Evolutionary conservation across 2,888 invertebrate genomes (phyloP).

Genomic region (Limnephilus marmoratus): DNA sequence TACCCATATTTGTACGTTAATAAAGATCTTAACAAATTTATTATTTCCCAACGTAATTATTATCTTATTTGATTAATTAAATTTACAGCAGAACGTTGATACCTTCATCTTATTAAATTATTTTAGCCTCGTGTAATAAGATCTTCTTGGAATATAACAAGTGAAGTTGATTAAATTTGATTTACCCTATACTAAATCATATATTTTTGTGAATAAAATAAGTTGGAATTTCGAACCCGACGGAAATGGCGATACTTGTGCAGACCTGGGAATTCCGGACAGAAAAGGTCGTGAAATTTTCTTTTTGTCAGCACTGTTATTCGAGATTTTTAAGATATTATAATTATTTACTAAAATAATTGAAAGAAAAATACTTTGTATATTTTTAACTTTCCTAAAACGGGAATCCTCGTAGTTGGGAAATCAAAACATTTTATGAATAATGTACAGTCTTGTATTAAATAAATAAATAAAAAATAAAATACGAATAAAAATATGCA

Average conservation of each 20-base stretch:
- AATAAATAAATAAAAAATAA: no score
- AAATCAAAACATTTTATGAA: no score
- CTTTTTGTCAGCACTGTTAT: neutral
- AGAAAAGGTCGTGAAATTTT: no score
- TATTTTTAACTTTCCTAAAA: no score
- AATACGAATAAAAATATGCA: no score
- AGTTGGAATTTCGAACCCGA: neutral
- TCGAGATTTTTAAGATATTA: neutral
- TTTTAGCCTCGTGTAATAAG: neutral
- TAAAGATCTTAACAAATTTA: neutral
- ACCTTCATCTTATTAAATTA: neutral
- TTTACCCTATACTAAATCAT: neutral
- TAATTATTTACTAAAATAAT: no score
- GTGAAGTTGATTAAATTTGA: neutral
- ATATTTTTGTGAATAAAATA: neutral
- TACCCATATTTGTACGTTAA: neutral
- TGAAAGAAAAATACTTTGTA: no score
- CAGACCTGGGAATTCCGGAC: no score
- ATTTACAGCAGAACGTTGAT: neutral
- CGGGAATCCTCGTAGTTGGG: no score
- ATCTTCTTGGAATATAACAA: neutral
- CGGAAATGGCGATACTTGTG: neutral
- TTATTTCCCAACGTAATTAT: neutral
- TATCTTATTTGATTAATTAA: neutral
- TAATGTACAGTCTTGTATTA: no score